phyloP scores from a whole-genome alignment of 1,140 invertebrate species.

The Tetragnatha versicolor region DNA sequence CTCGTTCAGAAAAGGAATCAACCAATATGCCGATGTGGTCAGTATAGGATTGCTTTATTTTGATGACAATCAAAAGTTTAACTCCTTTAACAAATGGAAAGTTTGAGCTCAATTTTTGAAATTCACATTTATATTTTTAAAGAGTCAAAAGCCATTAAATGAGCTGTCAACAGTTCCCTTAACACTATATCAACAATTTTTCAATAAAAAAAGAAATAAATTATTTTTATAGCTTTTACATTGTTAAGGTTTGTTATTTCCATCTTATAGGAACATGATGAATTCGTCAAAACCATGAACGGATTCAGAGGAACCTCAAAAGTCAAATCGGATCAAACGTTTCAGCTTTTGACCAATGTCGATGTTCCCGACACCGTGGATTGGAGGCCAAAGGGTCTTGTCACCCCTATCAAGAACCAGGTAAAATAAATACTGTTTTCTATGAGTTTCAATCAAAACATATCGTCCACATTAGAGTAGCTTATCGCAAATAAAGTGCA shows the following conservation, averaged over 20 bases:
- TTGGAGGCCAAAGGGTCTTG: slow-evolving; percentile 83
- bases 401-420: slow-evolving; percentile 82
- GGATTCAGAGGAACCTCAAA: slow-evolving; percentile 36
- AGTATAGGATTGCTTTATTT: slow-evolving; percentile 40
- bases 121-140: background rate
- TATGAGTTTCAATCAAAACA: too few relatives aligned
- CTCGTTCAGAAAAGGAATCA: slow-evolving; percentile 74
- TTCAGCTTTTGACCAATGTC: slow-evolving; percentile 78
- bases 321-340: slow-evolving; percentile 64
- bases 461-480: too few relatives aligned
- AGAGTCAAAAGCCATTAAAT: background rate
- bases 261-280: slow-evolving; percentile 56
- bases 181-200: background rate
- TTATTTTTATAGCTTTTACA: background rate
- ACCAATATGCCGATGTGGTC: slow-evolving; percentile 84
- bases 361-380: slow-evolving; percentile 78
- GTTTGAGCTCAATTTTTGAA: background rate
- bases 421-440: too few relatives aligned
- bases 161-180: background rate
- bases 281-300: slow-evolving; percentile 58
- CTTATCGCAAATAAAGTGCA: too few relatives aligned
- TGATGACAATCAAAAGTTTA: background rate
- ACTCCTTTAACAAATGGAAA: background rate
- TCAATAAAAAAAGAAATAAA: background rate
- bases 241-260: background rate